These are phyloP conservation scores for Pantherophis vulpinus DNA, from an alignment of 2,797 vertebrate genomes.

Conservation along the genomic window DNA sequence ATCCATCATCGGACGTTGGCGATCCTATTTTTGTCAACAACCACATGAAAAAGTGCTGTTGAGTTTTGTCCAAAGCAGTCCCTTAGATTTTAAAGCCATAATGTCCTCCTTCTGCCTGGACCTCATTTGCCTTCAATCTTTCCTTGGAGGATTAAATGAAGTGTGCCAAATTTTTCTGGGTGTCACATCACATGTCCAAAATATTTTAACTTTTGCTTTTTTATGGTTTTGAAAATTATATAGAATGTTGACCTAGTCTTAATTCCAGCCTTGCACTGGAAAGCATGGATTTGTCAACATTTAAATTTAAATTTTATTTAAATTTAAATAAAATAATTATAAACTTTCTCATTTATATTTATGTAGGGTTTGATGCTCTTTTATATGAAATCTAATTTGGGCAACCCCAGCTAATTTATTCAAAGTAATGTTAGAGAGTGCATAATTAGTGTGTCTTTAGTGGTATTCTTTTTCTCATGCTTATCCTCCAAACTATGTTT, in stretches of 20 bases:
- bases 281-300: constrained; percentile 19
- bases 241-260: constrained; percentile 15
- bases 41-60: no score
- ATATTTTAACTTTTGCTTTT: no score
- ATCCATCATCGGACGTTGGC: no score
- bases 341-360: constrained; percentile 14
- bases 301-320: background rate
- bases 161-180: no score
- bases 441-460: background rate
- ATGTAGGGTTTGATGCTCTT: constrained; percentile 15
- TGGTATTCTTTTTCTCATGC: background rate
- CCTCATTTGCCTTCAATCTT: no score
- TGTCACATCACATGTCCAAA: no score
- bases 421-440: background rate
- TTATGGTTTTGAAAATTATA: background rate
- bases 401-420: background rate
- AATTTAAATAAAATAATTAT: constrained; percentile 19
- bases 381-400: constrained; percentile 4
- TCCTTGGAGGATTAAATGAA: no score
- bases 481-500: background rate
- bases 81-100: no score
- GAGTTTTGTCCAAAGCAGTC: no score
- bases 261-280: constrained; percentile 8
- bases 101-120: no score
- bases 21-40: no score